Conservation (phyloP, 2,797 vertebrate genomes). For the Mormyrops attenuatus region DNA sequence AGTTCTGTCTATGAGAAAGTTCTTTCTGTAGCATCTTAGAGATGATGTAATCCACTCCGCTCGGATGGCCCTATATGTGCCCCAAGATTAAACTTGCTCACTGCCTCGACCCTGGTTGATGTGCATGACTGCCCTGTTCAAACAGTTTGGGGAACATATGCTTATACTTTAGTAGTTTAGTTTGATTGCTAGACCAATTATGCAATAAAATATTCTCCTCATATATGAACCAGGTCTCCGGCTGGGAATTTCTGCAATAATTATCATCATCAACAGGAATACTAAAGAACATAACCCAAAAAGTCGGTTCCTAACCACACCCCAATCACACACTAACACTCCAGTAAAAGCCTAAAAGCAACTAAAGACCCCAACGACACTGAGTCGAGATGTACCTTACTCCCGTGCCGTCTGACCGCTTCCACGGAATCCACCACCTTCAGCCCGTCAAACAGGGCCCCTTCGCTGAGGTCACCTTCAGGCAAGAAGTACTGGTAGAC, state of each 20-base stretch:
- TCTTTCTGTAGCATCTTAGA: not conserved
- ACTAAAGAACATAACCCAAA: not conserved
- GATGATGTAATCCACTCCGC: not conserved
- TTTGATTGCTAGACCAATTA: not conserved
- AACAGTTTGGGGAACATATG: not conserved
- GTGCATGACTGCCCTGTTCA: not conserved
- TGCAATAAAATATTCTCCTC: not conserved
- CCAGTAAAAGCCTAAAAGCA: not conserved
- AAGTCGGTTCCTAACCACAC: not conserved
- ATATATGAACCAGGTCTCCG: not conserved
- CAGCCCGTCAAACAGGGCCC: slow-evolving; percentile 12
- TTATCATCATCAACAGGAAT: not conserved
- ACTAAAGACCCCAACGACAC: not conserved
- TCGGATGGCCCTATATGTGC: not conserved
- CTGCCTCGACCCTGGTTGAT: not conserved
- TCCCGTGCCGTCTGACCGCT: slow-evolving; percentile 13
- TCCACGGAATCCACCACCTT: slow-evolving; percentile 16
- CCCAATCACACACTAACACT: not conserved
- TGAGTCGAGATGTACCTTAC: slow-evolving; percentile 14
- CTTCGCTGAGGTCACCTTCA: slow-evolving; percentile 23
- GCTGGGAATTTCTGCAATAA: not conserved
- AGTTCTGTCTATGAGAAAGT: not conserved
- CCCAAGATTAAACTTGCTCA: not conserved
- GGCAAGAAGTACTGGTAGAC: slow-evolving; percentile 31
- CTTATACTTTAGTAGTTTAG: not conserved